Evolutionary conservation across 2,888 invertebrate species (phyloP), one percentile per base, ranked within the genome.

Genomic region (Biston betularia): DNA sequence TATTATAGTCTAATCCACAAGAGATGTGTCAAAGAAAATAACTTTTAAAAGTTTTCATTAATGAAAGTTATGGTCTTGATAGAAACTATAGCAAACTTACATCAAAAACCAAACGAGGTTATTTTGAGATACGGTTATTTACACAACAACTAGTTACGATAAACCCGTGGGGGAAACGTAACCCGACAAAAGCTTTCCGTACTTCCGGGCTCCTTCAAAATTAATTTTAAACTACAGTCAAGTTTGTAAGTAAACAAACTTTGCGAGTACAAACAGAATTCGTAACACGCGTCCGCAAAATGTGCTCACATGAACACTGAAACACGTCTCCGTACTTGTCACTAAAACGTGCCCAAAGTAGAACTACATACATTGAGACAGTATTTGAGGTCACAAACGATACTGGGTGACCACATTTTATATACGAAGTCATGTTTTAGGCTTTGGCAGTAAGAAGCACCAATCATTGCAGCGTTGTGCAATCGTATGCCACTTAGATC

Each of bases 241-340:
- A 68, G 50, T 63, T 64, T 46, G 58, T 69, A 69, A 64, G 68
- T 65, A 65, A 65, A 67, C 68, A 74, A 71, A 71, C 68, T 69
- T 63, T 52, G 58, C 50, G 48, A 63, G 55, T 60, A 64, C 68
- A 69, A 70, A 68, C 69, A 68, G 63, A 62, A 73, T 73, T 73
- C 71, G 68, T 63, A 66, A 69, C 73, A 71, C 71, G 73, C 71
- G 69, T 68, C 69, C 64, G 50, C 57, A 60, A 73, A 73, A 69
- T 68, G 68, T 69, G 70, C 63, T 65, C 67, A 67, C 67, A 65
- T 68, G 69, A 73, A 70, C 70, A 70, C 65, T 60, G 64, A 69
- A 69, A 73, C 73, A 69, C 63, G 69, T 62, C 68, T 65, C 65
- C 56, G 62, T 70, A 70, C 65, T 71, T 68, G 71, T 68, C 68